Percentiles rank a stretch among this genome's conserved stretches.
Conservation (phyloP, 1,140 invertebrate species). For the Aphaenogaster ashmeadi region DNA sequence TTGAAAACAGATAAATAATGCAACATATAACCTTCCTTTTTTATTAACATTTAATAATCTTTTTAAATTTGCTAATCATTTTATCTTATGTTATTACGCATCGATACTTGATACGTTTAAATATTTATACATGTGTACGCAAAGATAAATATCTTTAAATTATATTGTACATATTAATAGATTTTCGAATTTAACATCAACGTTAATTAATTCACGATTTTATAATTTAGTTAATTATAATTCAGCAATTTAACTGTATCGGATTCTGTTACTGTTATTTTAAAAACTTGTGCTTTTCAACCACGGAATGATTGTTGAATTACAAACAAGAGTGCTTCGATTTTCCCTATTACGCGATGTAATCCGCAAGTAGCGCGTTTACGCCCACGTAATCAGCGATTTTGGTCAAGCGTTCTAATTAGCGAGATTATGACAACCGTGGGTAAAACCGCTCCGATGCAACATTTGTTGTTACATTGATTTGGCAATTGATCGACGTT, state of each 20-base stretch:
- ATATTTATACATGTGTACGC: neutral
- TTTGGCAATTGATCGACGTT: conserved; percentile 46
- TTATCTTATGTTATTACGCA: neutral
- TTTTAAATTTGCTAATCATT: too few relatives aligned
- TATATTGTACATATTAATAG: neutral
- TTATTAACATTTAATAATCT: neutral
- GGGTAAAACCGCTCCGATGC: neutral
- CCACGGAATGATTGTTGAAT: neutral
- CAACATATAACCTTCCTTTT: neutral
- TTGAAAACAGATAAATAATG: neutral
- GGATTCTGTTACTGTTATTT: neutral
- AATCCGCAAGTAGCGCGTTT: conserved; percentile 6
- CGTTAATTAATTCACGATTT: neutral
- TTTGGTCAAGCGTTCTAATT: conserved; percentile 54
- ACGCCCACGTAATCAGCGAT: conserved; percentile 1
- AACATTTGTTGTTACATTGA: conserved; percentile 51
- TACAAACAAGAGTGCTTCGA: neutral
- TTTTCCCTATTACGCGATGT: neutral
- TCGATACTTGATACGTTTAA: neutral
- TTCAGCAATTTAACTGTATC: neutral
- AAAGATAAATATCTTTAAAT: neutral
- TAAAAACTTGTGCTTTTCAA: neutral
- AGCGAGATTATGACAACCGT: conserved; percentile 33
- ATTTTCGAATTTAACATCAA: neutral
- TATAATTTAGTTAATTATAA: conserved; percentile 12